A percentile compares a stretch with the other conserved stretches of the same genome.
Conservation (phyloP, 2,797 vertebrate species). For the Syngnathus acus region DNA sequence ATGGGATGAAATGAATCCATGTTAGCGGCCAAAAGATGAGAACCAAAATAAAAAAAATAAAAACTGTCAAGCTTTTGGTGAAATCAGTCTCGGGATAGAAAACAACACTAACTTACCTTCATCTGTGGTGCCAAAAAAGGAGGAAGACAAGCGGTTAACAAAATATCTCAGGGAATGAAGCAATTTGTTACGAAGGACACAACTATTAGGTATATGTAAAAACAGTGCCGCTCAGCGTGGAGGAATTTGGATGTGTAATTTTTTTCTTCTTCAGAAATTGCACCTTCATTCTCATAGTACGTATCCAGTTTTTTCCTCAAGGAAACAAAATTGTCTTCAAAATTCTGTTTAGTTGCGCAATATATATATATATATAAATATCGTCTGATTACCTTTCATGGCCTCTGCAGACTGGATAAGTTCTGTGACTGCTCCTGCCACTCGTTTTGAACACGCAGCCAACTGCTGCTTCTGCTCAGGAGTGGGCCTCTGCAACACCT, state of each 20-base stretch:
- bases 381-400: conserved; percentile 80
- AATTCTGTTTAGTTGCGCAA: background rate
- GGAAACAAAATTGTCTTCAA: background rate
- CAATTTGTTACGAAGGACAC: background rate
- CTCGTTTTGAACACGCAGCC: conserved; percentile 79
- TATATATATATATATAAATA: background rate
- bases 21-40: conserved; percentile 28
- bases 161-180: conserved; percentile 21
- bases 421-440: conserved; percentile 85
- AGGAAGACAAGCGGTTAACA: conserved; percentile 55
- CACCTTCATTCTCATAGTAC: background rate
- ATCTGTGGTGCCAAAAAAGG: conserved; percentile 67
- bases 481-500: conserved; percentile 85
- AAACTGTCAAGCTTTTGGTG: conserved; percentile 31
- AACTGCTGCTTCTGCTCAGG: conserved; percentile 84
- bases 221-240: no score
- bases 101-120: conserved; percentile 68
- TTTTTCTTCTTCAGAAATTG: no score
- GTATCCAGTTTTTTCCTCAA: background rate
- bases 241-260: no score
- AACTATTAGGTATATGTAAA: no score
- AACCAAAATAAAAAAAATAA: background rate
- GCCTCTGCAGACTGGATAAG: conserved; percentile 90
- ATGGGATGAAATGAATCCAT: conserved; percentile 33
- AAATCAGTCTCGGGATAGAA: conserved; percentile 31